Conservation (phyloP, 2,888 invertebrate species). For the Aleiodes alternator region DNA sequence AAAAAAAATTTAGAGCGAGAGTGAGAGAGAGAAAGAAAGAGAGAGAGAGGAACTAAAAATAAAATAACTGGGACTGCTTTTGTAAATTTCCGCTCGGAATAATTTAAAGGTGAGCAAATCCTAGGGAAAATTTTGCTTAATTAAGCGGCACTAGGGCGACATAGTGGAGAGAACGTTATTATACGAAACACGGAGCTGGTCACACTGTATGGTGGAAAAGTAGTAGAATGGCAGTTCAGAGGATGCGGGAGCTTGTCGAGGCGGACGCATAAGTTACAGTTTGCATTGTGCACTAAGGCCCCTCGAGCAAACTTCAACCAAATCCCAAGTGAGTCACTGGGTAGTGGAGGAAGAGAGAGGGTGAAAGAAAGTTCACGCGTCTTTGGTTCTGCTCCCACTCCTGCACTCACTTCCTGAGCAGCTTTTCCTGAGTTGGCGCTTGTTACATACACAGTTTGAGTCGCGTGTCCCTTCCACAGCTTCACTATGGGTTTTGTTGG, state of each 20-base stretch:
- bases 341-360: neutral
- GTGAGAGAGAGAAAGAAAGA: neutral
- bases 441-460: conserved; percentile 39
- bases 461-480: conserved; percentile 20
- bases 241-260: conserved; percentile 33
- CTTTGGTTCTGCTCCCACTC: conserved; percentile 27
- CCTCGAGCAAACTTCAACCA: conserved; percentile 61
- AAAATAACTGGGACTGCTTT: conserved; percentile 10
- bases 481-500: neutral
- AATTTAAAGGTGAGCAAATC: conserved; percentile 41
- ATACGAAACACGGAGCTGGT: conserved; percentile 27
- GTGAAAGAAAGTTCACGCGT: conserved; percentile 49
- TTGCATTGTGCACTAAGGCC: conserved; percentile 63
- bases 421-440: conserved; percentile 60
- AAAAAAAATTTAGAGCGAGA: neutral
- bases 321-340: conserved; percentile 55
- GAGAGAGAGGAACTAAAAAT: neutral
- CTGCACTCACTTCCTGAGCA: conserved; percentile 58
- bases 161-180: conserved; percentile 37
- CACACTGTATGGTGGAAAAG: conserved; percentile 16
- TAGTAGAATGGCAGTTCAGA: conserved; percentile 8
- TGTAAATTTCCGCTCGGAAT: conserved; percentile 3
- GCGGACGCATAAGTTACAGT: conserved; percentile 63
- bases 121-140: conserved; percentile 56
- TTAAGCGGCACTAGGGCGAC: conserved; percentile 51